These are phyloP conservation scores for Melanerpes formicivorus DNA, from an alignment of 2,113 vertebrate genomes.

Conservation along the genomic window DNA sequence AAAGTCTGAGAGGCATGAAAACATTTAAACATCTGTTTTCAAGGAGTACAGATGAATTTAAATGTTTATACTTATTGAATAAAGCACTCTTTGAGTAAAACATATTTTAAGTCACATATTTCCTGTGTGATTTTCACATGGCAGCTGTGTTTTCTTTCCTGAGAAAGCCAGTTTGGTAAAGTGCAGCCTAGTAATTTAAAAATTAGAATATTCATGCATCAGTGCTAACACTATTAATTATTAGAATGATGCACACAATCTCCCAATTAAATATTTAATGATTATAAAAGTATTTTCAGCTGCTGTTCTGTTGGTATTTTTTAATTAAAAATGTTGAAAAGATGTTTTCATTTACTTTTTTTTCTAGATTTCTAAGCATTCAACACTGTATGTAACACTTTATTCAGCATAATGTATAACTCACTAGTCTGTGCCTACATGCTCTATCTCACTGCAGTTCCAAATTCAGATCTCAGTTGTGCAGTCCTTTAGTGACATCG, in stretches of 20 bases:
- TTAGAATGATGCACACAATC: neutral
- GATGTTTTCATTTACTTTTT: neutral
- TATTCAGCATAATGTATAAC: neutral
- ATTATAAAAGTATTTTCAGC: neutral
- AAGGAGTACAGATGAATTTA: neutral
- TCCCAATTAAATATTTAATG: neutral
- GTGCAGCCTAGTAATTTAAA: neutral
- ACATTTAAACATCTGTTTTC: constrained; percentile 29
- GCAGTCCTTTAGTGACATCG: neutral
- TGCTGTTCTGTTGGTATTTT: neutral
- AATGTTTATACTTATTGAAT: neutral
- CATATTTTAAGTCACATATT: neutral
- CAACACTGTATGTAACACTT: neutral
- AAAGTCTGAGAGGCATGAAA: neutral
- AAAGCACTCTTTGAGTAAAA: neutral
- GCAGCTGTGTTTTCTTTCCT: neutral
- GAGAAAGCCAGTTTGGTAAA: neutral
- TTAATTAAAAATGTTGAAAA: neutral
- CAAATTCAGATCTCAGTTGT: neutral
- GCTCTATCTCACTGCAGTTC: neutral
- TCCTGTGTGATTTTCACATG: neutral
- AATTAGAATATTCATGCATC: neutral
- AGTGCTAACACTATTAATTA: neutral
- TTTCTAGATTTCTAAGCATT: neutral
- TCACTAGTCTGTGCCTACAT: neutral